These are phyloP conservation scores for Mus musculus DNA, from an alignment of 2,113 vertebrate genomes.

Conservation along the genomic window DNA sequence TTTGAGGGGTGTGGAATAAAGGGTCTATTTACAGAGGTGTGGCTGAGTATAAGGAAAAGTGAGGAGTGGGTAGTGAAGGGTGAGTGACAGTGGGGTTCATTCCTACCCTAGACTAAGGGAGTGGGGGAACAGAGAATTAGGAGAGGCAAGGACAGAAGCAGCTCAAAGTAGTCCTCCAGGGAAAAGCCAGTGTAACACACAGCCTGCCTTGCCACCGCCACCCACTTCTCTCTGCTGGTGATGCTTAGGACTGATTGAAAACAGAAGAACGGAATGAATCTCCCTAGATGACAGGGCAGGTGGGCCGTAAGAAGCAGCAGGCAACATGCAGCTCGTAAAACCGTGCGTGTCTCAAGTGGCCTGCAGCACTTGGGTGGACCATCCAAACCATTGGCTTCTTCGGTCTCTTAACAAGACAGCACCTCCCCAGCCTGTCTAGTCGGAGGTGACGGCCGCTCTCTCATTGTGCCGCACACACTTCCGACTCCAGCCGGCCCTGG, in stretches of 20 bases:
- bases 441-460: not conserved
- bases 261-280: not conserved
- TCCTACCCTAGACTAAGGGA: not conserved
- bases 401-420: not conserved
- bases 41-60: too few relatives aligned
- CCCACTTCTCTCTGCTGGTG: not conserved
- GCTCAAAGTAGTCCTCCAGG: not conserved
- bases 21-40: not conserved
- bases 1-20: not conserved
- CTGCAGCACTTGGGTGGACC: not conserved
- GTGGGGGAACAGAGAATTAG: accelerated
- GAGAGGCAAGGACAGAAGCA: not conserved
- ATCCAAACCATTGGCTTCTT: not conserved
- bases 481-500: not conserved
- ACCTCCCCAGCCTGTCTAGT: not conserved
- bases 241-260: not conserved
- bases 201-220: not conserved
- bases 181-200: not conserved
- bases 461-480: not conserved
- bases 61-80: not conserved
- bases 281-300: not conserved
- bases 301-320: not conserved
- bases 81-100: not conserved
- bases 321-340: not conserved
- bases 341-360: accelerated